These are phyloP conservation scores for Drosophila prosaltans DNA, from an alignment of 1,140 invertebrate species.

Conservation along the genomic window DNA sequence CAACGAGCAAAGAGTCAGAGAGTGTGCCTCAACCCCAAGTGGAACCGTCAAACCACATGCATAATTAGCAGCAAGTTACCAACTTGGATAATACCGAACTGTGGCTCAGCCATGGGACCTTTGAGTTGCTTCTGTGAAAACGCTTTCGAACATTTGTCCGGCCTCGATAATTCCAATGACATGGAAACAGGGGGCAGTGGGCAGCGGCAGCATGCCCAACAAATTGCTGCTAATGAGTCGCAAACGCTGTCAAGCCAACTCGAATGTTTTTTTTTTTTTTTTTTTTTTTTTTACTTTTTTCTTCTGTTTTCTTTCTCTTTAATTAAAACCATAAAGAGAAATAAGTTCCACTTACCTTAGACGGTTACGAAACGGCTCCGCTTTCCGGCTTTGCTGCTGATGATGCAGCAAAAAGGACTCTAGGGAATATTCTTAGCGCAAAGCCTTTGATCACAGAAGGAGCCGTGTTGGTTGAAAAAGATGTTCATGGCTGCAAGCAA, in stretches of 20 bases:
- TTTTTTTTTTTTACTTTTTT: not conserved
- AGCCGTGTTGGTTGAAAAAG: not conserved
- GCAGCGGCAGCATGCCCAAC: constrained; percentile 60
- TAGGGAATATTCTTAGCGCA: constrained; percentile 49
- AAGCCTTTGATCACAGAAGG: constrained; percentile 49
- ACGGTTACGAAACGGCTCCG: constrained; percentile 11
- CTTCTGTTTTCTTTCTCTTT: constrained; percentile 26
- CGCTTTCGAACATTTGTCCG: constrained; percentile 50
- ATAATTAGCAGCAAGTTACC: constrained; percentile 63
- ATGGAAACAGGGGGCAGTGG: not conserved
- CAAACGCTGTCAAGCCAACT: constrained; percentile 49
- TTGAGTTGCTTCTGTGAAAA: constrained; percentile 53
- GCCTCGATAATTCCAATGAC: constrained; percentile 8
- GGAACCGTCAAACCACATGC: constrained; percentile 33
- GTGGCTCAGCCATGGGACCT: constrained; percentile 47
- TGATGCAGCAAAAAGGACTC: constrained; percentile 58
- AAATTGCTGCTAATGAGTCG: constrained; percentile 75
- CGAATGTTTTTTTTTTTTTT: not conserved
- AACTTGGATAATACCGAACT: constrained; percentile 5
- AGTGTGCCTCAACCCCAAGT: constrained; percentile 14
- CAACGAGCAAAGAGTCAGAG: constrained; percentile 13
- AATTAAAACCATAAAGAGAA: constrained; percentile 75
- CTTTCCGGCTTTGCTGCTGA: not conserved
- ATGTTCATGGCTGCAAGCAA: not conserved
- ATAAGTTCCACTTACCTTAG: constrained; percentile 49